Conservation (phyloP, 2,797 vertebrate species). For the Arnoldichthys spilopterus region DNA sequence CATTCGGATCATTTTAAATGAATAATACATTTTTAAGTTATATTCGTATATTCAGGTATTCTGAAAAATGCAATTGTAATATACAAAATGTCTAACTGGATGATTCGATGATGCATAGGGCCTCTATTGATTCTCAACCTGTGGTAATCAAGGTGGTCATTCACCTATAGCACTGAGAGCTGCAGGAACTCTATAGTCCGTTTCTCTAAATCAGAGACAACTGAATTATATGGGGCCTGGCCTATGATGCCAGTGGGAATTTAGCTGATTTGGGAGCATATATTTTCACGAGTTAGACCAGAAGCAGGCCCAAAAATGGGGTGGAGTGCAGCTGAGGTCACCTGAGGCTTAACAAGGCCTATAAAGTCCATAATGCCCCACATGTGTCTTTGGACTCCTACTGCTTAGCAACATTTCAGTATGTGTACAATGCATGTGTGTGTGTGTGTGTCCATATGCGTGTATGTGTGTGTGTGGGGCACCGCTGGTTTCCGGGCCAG, state of each 20-base stretch:
- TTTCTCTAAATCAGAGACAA: not conserved
- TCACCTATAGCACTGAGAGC: not conserved
- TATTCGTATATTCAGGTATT: no score
- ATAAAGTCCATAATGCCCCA: conserved; percentile 26
- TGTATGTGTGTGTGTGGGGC: conserved; percentile 62
- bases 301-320: conserved; percentile 19
- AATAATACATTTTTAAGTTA: no score
- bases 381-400: not conserved
- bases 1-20: no score
- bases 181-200: not conserved
- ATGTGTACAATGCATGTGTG: conserved; percentile 41
- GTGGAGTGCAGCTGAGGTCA: conserved; percentile 39
- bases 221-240: not conserved
- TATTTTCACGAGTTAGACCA: conserved; percentile 25
- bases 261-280: not conserved
- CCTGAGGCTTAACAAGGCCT: conserved; percentile 33
- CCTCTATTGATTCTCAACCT: not conserved
- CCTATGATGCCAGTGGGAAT: conserved; percentile 4
- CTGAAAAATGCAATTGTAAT: no score
- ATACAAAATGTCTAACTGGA: no score
- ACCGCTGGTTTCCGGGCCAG: conserved; percentile 78
- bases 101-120: not conserved
- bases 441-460: not conserved
- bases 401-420: conserved; percentile 19
- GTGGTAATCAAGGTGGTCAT: not conserved